A percentile compares a stretch with the other conserved stretches of the same genome.
These are phyloP conservation scores for Idris sp. DNA, from an alignment of 1,140 invertebrate genomes.

Conservation along the genomic window DNA sequence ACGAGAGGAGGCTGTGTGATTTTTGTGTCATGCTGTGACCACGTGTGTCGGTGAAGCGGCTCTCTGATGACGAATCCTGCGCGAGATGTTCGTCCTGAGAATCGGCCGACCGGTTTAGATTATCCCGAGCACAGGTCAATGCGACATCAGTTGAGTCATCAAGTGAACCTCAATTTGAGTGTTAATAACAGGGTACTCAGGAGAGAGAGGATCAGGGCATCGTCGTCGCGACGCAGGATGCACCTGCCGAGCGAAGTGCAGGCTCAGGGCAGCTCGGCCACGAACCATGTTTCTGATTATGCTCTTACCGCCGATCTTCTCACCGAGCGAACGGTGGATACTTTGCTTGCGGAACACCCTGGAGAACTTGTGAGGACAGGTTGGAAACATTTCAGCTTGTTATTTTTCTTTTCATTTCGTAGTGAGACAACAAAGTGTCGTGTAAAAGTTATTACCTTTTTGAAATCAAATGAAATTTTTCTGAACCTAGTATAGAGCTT, in stretches of 20 bases:
- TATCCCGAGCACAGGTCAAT: slow-evolving; percentile 69
- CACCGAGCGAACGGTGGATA: slow-evolving; percentile 89
- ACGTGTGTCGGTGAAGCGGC: too few species aligned
- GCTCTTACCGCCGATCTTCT: slow-evolving; percentile 87
- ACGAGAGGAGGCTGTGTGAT: too few species aligned
- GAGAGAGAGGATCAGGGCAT: slow-evolving; percentile 66
- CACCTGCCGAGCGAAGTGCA: slow-evolving; percentile 72
- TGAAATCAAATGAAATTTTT: too few species aligned
- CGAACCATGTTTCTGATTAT: slow-evolving; percentile 86
- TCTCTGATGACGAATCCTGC: slow-evolving; percentile 77
- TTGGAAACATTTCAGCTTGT: too few species aligned
- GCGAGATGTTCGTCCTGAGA: slow-evolving; percentile 74
- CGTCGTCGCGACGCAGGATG: slow-evolving; percentile 74
- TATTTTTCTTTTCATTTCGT: too few species aligned
- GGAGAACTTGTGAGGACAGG: slow-evolving; percentile 95
- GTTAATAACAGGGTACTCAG: slow-evolving; percentile 66
- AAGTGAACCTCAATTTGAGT: slow-evolving; percentile 60
- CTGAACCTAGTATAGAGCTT: too few species aligned
- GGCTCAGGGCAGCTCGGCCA: slow-evolving; percentile 74
- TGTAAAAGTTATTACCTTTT: too few species aligned
- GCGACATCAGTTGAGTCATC: slow-evolving; percentile 63
- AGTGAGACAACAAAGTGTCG: too few species aligned
- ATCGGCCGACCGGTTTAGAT: slow-evolving; percentile 73
- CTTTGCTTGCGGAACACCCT: slow-evolving; percentile 90
- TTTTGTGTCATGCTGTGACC: too few species aligned